A percentile compares a stretch with the other conserved stretches of the same genome.
These are phyloP conservation scores for Aphaenogaster floridana DNA, from an alignment of 1,140 invertebrate genomes.

Conservation along the genomic window DNA sequence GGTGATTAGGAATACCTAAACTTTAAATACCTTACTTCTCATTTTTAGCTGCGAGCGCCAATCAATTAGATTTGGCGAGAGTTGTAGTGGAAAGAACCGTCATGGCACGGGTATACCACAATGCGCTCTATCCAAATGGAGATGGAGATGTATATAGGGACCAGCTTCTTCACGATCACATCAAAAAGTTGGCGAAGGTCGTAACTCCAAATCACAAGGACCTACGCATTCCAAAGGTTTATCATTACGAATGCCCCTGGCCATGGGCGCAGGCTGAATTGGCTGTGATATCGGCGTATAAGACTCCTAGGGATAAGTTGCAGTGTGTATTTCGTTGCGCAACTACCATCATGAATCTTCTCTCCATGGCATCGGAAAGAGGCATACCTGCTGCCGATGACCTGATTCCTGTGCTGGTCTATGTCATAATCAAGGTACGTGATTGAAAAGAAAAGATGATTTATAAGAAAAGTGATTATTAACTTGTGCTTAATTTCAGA, in stretches of 20 bases:
- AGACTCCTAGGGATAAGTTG: slow-evolving; percentile 98
- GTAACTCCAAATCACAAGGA: slow-evolving; percentile 95
- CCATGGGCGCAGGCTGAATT: slow-evolving; percentile 98
- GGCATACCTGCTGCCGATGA: slow-evolving; percentile 98
- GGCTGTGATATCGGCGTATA: slow-evolving; percentile 96
- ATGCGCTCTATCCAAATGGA: slow-evolving; percentile 98
- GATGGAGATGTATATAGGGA: slow-evolving; percentile 98
- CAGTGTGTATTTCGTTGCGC: slow-evolving; percentile 94
- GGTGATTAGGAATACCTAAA: not conserved
- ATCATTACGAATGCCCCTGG: slow-evolving; percentile 97
- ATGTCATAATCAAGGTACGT: slow-evolving; percentile 96
- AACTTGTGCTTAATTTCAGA: slow-evolving; percentile 87
- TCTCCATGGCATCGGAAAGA: slow-evolving; percentile 93
- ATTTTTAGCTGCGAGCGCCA: slow-evolving; percentile 88
- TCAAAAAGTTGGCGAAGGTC: slow-evolving; percentile 93
- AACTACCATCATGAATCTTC: slow-evolving; percentile 96
- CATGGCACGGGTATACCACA: slow-evolving; percentile 96
- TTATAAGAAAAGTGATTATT: not conserved
- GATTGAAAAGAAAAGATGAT: not conserved
- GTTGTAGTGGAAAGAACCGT: slow-evolving; percentile 93
- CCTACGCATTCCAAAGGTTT: slow-evolving; percentile 93
- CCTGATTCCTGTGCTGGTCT: slow-evolving; percentile 98
- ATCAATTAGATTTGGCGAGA: slow-evolving; percentile 90
- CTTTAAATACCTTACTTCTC: not conserved
- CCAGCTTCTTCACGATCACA: slow-evolving; percentile 95